Evolutionary conservation across 2,797 vertebrate genomes (phyloP).

Genomic region (Rhynchotus rufescens): DNA sequence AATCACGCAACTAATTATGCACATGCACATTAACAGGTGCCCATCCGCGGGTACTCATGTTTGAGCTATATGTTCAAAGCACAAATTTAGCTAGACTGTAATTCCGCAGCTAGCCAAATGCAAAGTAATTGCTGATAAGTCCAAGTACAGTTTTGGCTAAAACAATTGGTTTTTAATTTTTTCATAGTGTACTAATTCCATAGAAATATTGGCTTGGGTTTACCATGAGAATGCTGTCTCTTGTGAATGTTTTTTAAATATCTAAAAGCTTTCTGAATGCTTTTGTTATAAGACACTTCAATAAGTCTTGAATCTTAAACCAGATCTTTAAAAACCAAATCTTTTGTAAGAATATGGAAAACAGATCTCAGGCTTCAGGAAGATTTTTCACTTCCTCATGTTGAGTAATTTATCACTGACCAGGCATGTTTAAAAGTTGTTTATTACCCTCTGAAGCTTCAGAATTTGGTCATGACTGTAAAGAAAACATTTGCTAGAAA

Average conservation of each 20-base stretch:
- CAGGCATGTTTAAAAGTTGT: slow-evolving; percentile 34
- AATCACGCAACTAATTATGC: background rate
- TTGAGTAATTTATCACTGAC: slow-evolving; percentile 44
- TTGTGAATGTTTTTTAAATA: background rate
- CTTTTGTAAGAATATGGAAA: slow-evolving; percentile 44
- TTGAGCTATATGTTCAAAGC: background rate
- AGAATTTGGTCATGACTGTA: background rate
- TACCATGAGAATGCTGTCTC: background rate
- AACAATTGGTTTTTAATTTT: background rate
- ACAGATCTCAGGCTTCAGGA: slow-evolving; percentile 32
- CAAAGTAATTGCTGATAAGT: background rate
- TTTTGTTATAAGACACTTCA: slow-evolving; percentile 18
- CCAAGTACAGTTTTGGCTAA: background rate
- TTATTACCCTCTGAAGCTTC: slow-evolving; percentile 5
- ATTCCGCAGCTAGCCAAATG: background rate
- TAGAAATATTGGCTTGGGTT: background rate
- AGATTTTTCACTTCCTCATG: slow-evolving; percentile 30
- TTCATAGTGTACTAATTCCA: background rate
- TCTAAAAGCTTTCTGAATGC: background rate
- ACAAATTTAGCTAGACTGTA: background rate
- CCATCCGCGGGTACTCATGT: background rate
- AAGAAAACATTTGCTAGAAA: background rate
- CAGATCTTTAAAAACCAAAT: slow-evolving; percentile 21
- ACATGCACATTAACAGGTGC: background rate
- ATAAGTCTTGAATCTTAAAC: slow-evolving; percentile 4